Percentiles rank a stretch among this genome's conserved stretches.
phyloP scores from a whole-genome alignment of 2,797 vertebrate genomes.

The Notolepis coatsorum region DNA sequence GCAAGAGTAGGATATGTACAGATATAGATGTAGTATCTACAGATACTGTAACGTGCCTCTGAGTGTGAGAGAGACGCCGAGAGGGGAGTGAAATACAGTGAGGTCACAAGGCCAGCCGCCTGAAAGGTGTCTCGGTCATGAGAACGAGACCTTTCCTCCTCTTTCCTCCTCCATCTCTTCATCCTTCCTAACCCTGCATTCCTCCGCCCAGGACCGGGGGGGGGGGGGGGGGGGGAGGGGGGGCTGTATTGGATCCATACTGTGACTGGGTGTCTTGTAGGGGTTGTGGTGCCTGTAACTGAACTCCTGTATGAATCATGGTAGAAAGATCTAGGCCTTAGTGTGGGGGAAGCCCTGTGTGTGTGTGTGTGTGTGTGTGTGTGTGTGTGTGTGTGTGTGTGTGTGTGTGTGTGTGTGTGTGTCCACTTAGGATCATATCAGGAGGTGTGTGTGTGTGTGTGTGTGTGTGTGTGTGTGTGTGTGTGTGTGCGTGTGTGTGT shows the following conservation, averaged over 20 bases:
- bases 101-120: too few species aligned
- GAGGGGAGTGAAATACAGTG: too few species aligned
- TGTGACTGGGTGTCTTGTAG: conserved; percentile 23
- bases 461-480: conserved; percentile 12
- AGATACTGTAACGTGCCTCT: too few species aligned
- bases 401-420: not conserved
- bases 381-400: not conserved
- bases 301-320: conserved; percentile 56
- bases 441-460: conserved; percentile 10
- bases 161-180: too few species aligned
- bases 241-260: too few species aligned
- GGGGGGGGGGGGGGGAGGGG: not conserved
- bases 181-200: not conserved
- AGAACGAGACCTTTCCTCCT: not conserved
- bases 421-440: conserved; percentile 37
- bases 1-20: too few species aligned
- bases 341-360: conserved; percentile 52
- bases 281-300: conserved; percentile 38
- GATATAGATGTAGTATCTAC: too few species aligned
- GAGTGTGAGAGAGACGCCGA: too few species aligned
- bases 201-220: not conserved
- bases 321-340: conserved; percentile 45
- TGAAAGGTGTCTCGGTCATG: too few species aligned
- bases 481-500: not conserved
- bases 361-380: conserved; percentile 26